These are phyloP conservation scores for Lordiphosa mommai DNA, from an alignment of 1,140 invertebrate species.

Conservation along the genomic window DNA sequence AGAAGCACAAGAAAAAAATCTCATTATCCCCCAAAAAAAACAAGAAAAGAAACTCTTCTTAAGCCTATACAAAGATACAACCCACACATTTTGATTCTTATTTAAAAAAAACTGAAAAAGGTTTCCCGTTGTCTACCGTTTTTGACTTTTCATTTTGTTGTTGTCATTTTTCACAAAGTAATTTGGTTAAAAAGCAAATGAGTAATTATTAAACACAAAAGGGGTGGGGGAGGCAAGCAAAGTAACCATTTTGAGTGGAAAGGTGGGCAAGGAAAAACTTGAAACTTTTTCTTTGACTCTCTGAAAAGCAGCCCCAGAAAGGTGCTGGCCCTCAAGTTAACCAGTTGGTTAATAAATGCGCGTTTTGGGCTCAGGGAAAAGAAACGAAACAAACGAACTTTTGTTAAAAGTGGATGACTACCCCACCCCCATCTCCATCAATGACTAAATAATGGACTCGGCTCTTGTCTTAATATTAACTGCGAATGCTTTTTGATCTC, in stretches of 20 bases:
- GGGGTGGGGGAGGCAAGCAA: not conserved
- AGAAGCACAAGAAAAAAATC: no score
- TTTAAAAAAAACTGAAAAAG: no score
- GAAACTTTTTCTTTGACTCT: conserved; percentile 23
- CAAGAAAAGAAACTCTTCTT: not conserved
- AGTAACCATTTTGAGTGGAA: not conserved
- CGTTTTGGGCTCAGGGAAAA: conserved; percentile 1
- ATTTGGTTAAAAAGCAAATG: conserved; percentile 64
- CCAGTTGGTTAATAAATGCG: conserved; percentile 12
- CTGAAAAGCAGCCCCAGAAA: conserved; percentile 8
- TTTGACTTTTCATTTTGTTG: conserved; percentile 11
- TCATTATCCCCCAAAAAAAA: conserved; percentile 16
- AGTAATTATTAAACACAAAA: conserved; percentile 61
- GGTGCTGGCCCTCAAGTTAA: conserved; percentile 31
- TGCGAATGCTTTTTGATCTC: conserved; percentile 64
- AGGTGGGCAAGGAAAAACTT: conserved; percentile 24
- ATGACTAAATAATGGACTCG: conserved; percentile 64
- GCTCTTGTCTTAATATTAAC: conserved; percentile 48
- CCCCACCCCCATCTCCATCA: conserved; percentile 36
- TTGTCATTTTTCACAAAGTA: conserved; percentile 57
- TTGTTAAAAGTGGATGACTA: conserved; percentile 1
- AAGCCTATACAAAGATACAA: not conserved
- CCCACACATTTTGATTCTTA: conserved; percentile 5
- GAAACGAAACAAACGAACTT: conserved; percentile 40
- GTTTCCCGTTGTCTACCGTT: conserved; percentile 16